These are phyloP conservation scores for Lobophora halterata DNA, from an alignment of 2,888 invertebrate species.

Conservation along the genomic window DNA sequence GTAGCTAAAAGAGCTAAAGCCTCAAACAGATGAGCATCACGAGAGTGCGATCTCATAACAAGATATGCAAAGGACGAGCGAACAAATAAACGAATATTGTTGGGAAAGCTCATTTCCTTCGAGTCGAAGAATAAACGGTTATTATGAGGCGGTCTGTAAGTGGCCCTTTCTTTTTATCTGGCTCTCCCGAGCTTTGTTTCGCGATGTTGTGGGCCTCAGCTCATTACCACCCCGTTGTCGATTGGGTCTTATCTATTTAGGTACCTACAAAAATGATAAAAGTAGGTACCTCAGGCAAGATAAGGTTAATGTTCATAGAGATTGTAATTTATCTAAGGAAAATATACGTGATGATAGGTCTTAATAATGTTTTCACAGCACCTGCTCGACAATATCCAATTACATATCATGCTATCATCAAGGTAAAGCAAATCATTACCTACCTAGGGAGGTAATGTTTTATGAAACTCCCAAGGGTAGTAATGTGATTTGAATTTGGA, in stretches of 20 bases:
- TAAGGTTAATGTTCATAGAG: too few species aligned
- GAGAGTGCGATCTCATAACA: conserved; percentile 29
- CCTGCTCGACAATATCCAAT: too few species aligned
- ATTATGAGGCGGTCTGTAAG: conserved; percentile 60
- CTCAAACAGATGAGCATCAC: conserved; percentile 24
- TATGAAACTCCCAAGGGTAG: too few species aligned
- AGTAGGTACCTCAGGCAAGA: too few species aligned
- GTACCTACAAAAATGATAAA: too few species aligned
- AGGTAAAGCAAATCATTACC: too few species aligned
- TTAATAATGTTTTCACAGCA: too few species aligned
- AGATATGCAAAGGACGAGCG: conserved; percentile 38
- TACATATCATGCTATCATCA: too few species aligned
- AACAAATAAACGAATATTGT: conserved; percentile 45
- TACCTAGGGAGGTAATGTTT: too few species aligned
- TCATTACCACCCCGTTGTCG: conserved; percentile 7
- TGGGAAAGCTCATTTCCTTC: conserved; percentile 43
- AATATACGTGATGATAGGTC: too few species aligned
- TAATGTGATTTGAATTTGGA: too few species aligned
- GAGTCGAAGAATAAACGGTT: conserved; percentile 55
- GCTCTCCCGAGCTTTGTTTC: conserved; percentile 50
- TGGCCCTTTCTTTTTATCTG: conserved; percentile 58
- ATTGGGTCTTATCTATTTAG: neutral
- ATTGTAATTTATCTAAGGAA: too few species aligned
- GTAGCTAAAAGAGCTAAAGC: conserved; percentile 13
- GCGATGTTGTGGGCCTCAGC: conserved; percentile 21